phyloP scores from a whole-genome alignment of 1,140 invertebrate species.

The Brachionus rotundiformis region DNA sequence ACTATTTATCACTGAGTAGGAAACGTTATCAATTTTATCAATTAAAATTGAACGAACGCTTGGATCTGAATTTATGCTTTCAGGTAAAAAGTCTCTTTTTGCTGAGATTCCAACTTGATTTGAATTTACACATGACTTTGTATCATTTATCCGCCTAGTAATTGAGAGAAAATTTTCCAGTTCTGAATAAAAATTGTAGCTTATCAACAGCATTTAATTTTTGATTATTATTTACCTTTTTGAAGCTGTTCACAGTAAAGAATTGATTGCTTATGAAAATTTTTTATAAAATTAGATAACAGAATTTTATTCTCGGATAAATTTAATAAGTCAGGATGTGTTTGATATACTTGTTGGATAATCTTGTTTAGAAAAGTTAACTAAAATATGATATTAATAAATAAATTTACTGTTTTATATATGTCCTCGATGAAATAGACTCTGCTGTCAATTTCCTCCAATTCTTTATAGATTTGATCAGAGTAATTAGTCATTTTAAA shows the following conservation, averaged over 20 bases:
- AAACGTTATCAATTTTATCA: background rate
- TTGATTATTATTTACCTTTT: background rate
- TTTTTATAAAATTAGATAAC: background rate
- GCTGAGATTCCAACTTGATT: background rate
- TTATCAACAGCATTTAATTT: background rate
- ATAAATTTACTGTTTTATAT: background rate
- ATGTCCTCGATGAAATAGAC: background rate
- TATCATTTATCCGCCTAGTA: background rate
- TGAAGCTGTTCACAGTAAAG: background rate
- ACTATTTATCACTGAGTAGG: too few species aligned
- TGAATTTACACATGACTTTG: background rate
- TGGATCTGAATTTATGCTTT: background rate
- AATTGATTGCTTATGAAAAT: background rate
- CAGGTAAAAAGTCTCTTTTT: background rate
- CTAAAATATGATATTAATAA: background rate
- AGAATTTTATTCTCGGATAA: background rate
- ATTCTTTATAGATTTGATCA: background rate
- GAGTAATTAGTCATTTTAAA: background rate
- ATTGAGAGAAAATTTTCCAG: background rate
- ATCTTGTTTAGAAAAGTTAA: background rate
- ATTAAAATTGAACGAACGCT: background rate
- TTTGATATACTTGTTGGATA: background rate
- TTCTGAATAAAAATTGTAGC: background rate
- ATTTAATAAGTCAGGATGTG: background rate
- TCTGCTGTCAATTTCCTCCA: background rate